Conservation (phyloP, 2,797 vertebrate species). For the Lacerta agilis region DNA sequence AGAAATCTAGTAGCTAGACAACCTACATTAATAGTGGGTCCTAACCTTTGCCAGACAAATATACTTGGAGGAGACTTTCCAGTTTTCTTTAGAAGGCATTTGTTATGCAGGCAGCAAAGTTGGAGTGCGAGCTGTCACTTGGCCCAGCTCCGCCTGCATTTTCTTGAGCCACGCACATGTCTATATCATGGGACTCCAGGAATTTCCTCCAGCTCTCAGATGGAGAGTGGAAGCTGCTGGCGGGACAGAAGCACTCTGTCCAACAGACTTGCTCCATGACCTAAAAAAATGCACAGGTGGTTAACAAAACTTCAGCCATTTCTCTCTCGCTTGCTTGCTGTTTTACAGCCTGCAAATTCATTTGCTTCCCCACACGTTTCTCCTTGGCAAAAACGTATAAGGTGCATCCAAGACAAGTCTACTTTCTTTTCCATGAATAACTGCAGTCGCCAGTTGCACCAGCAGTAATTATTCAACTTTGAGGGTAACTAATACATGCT, state of each 20-base stretch:
- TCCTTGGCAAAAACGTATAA: neutral
- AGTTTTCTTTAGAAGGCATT: conserved; percentile 62
- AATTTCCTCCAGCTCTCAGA: conserved; percentile 68
- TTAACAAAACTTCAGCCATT: conserved; percentile 48
- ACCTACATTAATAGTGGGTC: conserved; percentile 63
- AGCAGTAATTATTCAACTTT: neutral
- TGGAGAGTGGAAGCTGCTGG: conserved; percentile 61
- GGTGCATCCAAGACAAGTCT: neutral
- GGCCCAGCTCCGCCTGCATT: conserved; percentile 67
- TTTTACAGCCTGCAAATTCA: neutral
- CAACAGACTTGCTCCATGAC: conserved; percentile 41
- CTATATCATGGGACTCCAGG: conserved; percentile 70
- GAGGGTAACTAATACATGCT: neutral
- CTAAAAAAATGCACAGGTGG: conserved; percentile 67
- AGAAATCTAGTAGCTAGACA: conserved; percentile 61
- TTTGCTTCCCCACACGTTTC: neutral
- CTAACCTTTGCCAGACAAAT: conserved; percentile 55
- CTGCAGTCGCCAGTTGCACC: neutral
- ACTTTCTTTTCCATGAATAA: neutral
- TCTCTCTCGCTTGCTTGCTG: neutral
- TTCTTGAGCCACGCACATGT: conserved; percentile 54
- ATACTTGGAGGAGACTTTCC: conserved; percentile 52
- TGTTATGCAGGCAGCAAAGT: conserved; percentile 55
- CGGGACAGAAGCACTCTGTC: conserved; percentile 65
- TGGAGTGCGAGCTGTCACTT: conserved; percentile 59